Evolutionary conservation across 1,140 invertebrate genomes (phyloP).

Genomic region (Zelostemma sp.): DNA sequence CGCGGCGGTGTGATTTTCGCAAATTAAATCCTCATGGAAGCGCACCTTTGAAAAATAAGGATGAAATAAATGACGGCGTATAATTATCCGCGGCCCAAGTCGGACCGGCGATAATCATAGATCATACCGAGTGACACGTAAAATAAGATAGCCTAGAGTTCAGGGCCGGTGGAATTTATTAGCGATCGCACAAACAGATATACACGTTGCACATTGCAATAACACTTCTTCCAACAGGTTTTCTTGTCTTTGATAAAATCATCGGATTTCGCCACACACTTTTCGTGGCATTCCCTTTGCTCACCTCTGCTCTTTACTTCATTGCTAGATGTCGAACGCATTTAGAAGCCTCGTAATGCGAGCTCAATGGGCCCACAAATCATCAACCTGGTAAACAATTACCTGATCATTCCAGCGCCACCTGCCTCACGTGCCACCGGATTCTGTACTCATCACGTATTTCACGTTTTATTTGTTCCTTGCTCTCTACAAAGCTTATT

Average conservation of each 20-base stretch:
- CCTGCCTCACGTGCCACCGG: no score
- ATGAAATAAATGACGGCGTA: conserved; percentile 22
- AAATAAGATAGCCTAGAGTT: conserved; percentile 53
- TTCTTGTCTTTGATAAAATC: conserved; percentile 58
- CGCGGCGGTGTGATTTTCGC: conserved; percentile 20
- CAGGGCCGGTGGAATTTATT: conserved; percentile 56
- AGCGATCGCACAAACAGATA: conserved; percentile 58
- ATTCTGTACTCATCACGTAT: no score
- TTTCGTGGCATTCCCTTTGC: conserved; percentile 42
- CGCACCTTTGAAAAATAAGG: conserved; percentile 11
- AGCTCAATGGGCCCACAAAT: neutral
- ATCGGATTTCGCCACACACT: conserved; percentile 49
- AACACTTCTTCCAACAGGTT: conserved; percentile 63
- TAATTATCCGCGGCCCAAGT: conserved; percentile 31
- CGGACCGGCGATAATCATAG: conserved; percentile 34
- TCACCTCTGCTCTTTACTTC: conserved; percentile 7
- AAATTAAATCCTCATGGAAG: conserved; percentile 28
- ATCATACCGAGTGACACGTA: conserved; percentile 36
- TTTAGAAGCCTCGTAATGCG: neutral
- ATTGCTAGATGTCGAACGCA: conserved; percentile 25
- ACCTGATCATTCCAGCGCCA: neutral
- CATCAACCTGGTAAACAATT: neutral
- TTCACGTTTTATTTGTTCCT: no score
- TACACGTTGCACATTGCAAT: conserved; percentile 53
- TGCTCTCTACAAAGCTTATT: no score